These are phyloP conservation scores for Drosophila cardini DNA, from an alignment of 1,140 invertebrate species.

Conservation along the genomic window DNA sequence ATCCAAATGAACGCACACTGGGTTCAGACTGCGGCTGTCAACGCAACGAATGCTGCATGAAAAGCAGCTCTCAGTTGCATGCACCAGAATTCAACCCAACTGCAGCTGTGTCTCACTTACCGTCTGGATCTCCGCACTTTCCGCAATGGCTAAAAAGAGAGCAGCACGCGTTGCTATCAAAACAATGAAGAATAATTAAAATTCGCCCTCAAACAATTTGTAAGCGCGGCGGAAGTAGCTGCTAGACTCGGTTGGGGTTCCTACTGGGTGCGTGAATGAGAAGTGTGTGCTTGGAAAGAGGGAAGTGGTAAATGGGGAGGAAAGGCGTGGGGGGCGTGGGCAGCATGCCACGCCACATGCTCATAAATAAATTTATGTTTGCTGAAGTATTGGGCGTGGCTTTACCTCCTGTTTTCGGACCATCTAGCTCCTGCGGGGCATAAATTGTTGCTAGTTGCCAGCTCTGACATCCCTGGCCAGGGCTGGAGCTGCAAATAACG, in stretches of 20 bases:
- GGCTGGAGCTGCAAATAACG: constrained; percentile 17
- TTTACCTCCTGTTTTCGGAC: constrained; percentile 24
- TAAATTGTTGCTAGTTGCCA: constrained; percentile 60
- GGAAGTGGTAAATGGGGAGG: background rate
- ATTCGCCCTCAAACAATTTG: constrained; percentile 81
- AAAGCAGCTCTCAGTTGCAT: constrained; percentile 17
- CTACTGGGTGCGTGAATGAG: background rate
- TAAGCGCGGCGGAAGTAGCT: constrained; percentile 66
- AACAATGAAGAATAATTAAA: constrained; percentile 83
- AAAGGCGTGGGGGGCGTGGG: background rate
- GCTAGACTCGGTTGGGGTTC: constrained; percentile 15
- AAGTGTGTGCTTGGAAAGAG: background rate
- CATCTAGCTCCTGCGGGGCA: constrained; percentile 51
- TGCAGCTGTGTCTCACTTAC: constrained; percentile 13
- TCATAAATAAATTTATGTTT: constrained; percentile 82
- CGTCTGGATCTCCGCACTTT: background rate
- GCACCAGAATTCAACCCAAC: constrained; percentile 1
- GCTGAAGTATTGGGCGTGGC: constrained; percentile 72
- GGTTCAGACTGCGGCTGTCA: constrained; percentile 22
- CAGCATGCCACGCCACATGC: constrained; percentile 60
- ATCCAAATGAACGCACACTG: constrained; percentile 37
- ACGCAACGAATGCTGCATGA: background rate
- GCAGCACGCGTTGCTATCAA: constrained; percentile 68
- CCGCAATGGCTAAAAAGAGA: background rate
- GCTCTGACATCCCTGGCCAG: constrained; percentile 31